phyloP scores from a whole-genome alignment of 2,888 invertebrate genomes.

The Cheilosia vernalis region DNA sequence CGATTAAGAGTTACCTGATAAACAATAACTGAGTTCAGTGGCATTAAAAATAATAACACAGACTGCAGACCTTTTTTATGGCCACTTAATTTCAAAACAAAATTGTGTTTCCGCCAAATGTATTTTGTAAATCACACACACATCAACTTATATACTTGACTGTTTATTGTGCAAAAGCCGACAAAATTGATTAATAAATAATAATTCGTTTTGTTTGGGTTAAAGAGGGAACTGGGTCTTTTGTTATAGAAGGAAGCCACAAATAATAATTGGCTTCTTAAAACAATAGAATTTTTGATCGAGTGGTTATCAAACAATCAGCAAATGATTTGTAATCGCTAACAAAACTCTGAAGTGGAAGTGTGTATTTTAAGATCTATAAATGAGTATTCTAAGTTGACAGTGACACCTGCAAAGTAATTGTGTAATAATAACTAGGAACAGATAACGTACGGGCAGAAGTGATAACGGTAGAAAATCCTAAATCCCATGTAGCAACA shows the following conservation, averaged over 20 bases:
- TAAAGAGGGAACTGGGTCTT: neutral
- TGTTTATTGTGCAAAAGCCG: neutral
- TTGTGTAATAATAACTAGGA: too few relatives aligned
- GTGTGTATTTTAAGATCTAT: neutral
- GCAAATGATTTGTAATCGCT: conserved; percentile 9
- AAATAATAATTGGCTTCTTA: neutral
- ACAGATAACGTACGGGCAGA: neutral
- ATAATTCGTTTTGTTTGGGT: neutral
- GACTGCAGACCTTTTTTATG: conserved; percentile 1
- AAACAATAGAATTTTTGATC: neutral
- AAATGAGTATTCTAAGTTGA: neutral
- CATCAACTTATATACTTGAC: neutral
- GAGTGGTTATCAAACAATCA: conserved; percentile 10
- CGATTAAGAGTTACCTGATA: conserved; percentile 11
- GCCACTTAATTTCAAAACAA: neutral
- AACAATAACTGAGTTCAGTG: neutral
- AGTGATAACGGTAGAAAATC: neutral
- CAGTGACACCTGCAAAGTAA: too few relatives aligned
- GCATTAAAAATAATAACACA: neutral
- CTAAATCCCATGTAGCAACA: neutral
- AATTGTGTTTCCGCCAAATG: neutral
- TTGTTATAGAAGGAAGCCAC: neutral
- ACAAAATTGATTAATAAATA: neutral
- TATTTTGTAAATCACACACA: neutral
- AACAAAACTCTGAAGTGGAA: neutral